Base-by-base conservation (phyloP, 2,113 vertebrate genomes). In the Motacilla alba region DNA sequence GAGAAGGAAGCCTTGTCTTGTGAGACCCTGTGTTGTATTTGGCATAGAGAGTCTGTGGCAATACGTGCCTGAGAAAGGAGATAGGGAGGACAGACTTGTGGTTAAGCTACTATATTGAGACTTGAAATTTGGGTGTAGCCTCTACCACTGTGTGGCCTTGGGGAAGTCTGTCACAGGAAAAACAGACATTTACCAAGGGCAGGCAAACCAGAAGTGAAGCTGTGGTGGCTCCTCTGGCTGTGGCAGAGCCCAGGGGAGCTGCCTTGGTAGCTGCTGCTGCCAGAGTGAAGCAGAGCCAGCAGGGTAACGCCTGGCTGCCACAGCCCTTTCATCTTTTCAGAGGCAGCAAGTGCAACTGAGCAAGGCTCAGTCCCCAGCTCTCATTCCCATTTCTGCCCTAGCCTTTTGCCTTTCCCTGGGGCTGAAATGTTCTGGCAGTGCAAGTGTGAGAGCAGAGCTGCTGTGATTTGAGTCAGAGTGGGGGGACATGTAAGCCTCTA, bases 91-190 rank as follows among this genome's bases (percentile, higher is more conserved):
- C 41, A 35, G 62, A 44, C 62, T 87, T 83, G 84, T 58, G 81
- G 89, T 89, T 93, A 62, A 85, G 72, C 70, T 96, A 8, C 87
- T 95, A 84, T 87, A 89, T 24, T 47, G 81, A 89, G 89, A 60
- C 62, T 76, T 67, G 84, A 73, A 90, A 90, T 94, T 11, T 77
- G 81, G 74, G 59, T 76, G 84, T 93, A 95, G 74, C 66, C 83
- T 93, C 53, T 21, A 44, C 20, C n/a, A 83, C 84, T 83, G 22
- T 58, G 59, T 75, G 69, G 77, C 52, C 64, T 81, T 64, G 70
- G 63, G 43, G 55, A 94, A 72, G 18, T 43, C 67, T 89, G 62
- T 22, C 49, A 21, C 18, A 68, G 81, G 78, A 87, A 94, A 87
- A 89, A 67, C 4, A 78, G 74, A 37, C 19, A 56, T 50, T 93